Base-by-base conservation (phyloP, 1,140 invertebrate species). In the Aphelenchoides fujianensis region DNA sequence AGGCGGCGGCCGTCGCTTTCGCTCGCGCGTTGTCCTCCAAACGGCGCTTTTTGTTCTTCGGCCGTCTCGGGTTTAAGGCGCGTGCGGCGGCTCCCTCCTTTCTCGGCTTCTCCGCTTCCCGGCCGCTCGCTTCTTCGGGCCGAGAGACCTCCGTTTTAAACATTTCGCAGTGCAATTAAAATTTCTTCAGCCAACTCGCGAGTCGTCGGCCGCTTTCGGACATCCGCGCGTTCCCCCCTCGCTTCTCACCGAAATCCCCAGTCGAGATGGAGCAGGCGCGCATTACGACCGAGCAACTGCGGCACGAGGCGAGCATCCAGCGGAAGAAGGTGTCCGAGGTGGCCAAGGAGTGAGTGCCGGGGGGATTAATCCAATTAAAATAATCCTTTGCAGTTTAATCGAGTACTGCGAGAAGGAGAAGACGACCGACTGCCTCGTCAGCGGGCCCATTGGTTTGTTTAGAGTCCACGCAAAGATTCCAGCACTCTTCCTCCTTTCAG, bases 271-370 rank as follows among this genome's bases (percentile, higher is more conserved):
- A 73, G 19, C 71, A 73, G 48, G 73, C 73, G 2, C 74, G 71
- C 12, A 30, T 53, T 16, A 73, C 74, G 36, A 73, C 70, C 32
- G 74, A 77, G 48, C 74, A 76, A 76, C 74, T 76, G 19, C 69
- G 74, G 23, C 28, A 36, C 9, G 74, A 76, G 70, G 74, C 74
- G 3, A 55, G 30, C 19, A 69, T 76, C 27, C 71, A 68, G 19
- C 68, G 74, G 1, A 76, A 76, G 52, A 76, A 77, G 48, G 74
- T 76, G 23, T 76, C 74, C 2, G 74, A 76, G 73, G 74, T 77
- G 12, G 61, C 74, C 23, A 76, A 76, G 68, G 74, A 76, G 74
- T 76, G 57, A 72, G 74, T 77, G 23, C 53, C 57, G n/a, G 16
- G 52, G 69, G 28, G 2, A 35, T 5, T 30, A 35, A 73, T 32